Evolutionary conservation across 1,140 invertebrate genomes (phyloP), one percentile per base, ranked within the genome.

Genomic region (Penaeus chinensis): DNA sequence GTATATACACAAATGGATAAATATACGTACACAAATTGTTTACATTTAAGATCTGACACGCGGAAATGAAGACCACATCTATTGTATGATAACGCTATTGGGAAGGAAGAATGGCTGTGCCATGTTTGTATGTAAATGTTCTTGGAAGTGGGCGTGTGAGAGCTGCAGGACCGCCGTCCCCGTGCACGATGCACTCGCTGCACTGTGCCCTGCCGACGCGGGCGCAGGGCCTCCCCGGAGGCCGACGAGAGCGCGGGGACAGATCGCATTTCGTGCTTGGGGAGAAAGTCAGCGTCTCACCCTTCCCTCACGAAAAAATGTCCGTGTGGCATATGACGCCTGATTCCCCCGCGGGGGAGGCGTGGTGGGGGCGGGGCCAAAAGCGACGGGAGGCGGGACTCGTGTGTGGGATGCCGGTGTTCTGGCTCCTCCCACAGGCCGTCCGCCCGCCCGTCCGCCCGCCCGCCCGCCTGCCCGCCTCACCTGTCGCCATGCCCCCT

Each of bases 261-360:
- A 13, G 11, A 8, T 54, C 54, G 54, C 54, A 2, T 54, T 54
- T 54, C 54, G 54, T 54, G 54, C 11, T 16, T 54, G 54, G 54
- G 16, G 54, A 54, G 54, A 11, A 13, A 54, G 54, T 11, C 54
- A 8, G 54, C 10, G 54, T 54, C 54, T 54, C 54, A 54, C 54
- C 54, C 54, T 54, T 54, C 16, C 54, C 16, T 16, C 54, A 54
- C 18, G 19, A 24, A 71, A n/a, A 71, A 32, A 71, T 24, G 66
- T 71, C 32, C n/a, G 66, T 24, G 66, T 24, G 66, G 66, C n/a
- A 71, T 71, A 24, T n/a, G 66, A 13, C 32, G 66, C 66, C 66
- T 71, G 32, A 71, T 71, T 71, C 66, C 66, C 32, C 66, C 66
- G n/a, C 66, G 66, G 66, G 22, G 66, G 66, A 71, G 66, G 66